Base-by-base conservation (phyloP, 1,140 invertebrate genomes). In the Acromyrmex charruanus region DNA sequence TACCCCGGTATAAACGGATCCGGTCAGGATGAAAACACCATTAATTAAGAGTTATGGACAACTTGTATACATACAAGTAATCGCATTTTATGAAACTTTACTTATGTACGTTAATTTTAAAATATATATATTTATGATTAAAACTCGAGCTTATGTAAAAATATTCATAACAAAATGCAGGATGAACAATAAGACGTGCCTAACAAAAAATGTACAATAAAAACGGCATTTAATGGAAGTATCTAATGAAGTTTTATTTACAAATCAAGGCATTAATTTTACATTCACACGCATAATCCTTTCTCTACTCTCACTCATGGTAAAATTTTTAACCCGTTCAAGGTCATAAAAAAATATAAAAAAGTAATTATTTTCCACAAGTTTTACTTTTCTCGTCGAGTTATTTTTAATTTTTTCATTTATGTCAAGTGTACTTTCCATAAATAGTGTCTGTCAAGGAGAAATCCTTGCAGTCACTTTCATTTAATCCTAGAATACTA, bases 181-280 rank as follows among this genome's bases (percentile, higher is more conserved):
- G 25, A 35, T 59, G 6, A 39, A 59, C 7, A 55, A 35, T 14
- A 58, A 35, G 31, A 21, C 9, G 25, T 74, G 3, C 9, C n/a
- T 21, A 59, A 65, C 0, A 51, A 1, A 49, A 77, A 68, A 35
- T 66, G 28, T 14, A 12, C 7, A 80, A 53, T 53, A 53, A 80
- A 92, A 81, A 91, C 90, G 44, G 77, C 89, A 80, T 88, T 93
- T 92, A 94, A 87, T 93, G 92, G 92, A 94, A 94, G 93, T 94
- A 39, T 7, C 35, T 39, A 90, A 93, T 93, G 77, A 91, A 92
- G 87, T 93, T 93, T 93, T 94, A 95, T 95, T 94, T 95, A 95
- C 94, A 95, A 94, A 94, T 95, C 93, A 94, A 95, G 94, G 94
- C 94, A 94, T 92, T 94, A 86, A 93, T 93, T 81, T 69, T 91